A percentile compares a stretch with the other conserved stretches of the same genome.
phyloP scores from a whole-genome alignment of 2,797 vertebrate genomes.

The Gymnocypris eckloni region DNA sequence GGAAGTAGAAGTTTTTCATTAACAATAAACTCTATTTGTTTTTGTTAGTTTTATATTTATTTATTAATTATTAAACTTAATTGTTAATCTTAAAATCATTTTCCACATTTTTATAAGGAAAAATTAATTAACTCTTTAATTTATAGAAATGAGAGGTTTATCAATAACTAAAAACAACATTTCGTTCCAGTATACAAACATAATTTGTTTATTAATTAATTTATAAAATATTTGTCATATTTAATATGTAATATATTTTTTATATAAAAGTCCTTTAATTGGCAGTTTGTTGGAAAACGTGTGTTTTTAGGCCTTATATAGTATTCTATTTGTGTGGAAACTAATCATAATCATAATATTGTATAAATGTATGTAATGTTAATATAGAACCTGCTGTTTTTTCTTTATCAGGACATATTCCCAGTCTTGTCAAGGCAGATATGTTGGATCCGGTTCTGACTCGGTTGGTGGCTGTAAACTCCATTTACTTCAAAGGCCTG shows the following conservation, averaged over 20 bases:
- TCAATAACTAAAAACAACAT: slow-evolving; percentile 1
- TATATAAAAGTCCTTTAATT: background rate
- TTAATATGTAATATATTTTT: background rate
- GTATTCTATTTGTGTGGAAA: background rate
- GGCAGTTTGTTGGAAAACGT: background rate
- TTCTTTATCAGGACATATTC: slow-evolving; percentile 85
- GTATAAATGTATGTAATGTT: background rate
- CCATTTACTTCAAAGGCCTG: slow-evolving; percentile 94
- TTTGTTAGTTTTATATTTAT: background rate
- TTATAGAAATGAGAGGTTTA: background rate
- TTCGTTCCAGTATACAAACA: background rate
- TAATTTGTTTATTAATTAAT: background rate
- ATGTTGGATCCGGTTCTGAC: slow-evolving; percentile 83
- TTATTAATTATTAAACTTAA: background rate
- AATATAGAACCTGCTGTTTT: background rate
- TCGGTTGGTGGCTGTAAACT: slow-evolving; percentile 86
- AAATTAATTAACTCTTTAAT: background rate
- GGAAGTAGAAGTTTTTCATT: background rate
- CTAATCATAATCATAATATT: background rate
- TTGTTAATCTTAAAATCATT: background rate
- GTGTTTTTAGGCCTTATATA: background rate
- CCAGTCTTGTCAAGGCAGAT: slow-evolving; percentile 84
- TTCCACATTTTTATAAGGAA: background rate
- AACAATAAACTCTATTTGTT: background rate
- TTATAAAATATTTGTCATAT: too few species aligned